Evolutionary conservation across 2,113 vertebrate species (phyloP).

Genomic region (Canis aureus): DNA sequence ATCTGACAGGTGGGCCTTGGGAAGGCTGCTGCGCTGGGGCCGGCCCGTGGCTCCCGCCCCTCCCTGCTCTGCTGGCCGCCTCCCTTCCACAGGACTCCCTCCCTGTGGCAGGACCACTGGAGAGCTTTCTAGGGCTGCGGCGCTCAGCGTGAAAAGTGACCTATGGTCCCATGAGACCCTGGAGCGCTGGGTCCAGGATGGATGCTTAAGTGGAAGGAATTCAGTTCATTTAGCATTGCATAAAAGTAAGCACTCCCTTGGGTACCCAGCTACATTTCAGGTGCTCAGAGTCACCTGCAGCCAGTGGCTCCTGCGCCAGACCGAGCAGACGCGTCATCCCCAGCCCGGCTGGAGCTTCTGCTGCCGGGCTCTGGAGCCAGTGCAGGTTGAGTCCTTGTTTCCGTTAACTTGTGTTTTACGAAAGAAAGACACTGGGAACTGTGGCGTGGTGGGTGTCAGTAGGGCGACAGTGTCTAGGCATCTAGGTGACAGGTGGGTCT

Average conservation of each 20-base stretch:
- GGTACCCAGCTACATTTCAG: rapidly evolving
- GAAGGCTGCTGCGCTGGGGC: background rate
- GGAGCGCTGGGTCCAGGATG: rapidly evolving
- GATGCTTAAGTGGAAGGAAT: background rate
- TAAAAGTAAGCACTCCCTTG: rapidly evolving
- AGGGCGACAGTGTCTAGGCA: background rate
- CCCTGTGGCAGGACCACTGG: rapidly evolving
- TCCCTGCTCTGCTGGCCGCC: rapidly evolving
- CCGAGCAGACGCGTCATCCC: background rate
- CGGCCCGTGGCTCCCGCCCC: rapidly evolving
- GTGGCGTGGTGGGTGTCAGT: background rate
- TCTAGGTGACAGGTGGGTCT: background rate
- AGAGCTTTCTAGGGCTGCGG: background rate
- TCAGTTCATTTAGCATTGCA: rapidly evolving
- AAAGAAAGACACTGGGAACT: background rate
- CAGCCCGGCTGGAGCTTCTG: rapidly evolving
- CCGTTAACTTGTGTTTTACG: background rate
- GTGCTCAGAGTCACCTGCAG: background rate
- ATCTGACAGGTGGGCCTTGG: rapidly evolving
- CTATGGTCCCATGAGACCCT: background rate
- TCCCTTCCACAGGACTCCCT: background rate
- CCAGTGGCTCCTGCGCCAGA: rapidly evolving
- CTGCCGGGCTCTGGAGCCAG: rapidly evolving
- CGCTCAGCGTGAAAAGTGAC: background rate
- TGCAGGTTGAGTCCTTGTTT: background rate